These are phyloP conservation scores for Brachypalpus laphriformis DNA, from an alignment of 2,888 invertebrate genomes.

Conservation along the genomic window DNA sequence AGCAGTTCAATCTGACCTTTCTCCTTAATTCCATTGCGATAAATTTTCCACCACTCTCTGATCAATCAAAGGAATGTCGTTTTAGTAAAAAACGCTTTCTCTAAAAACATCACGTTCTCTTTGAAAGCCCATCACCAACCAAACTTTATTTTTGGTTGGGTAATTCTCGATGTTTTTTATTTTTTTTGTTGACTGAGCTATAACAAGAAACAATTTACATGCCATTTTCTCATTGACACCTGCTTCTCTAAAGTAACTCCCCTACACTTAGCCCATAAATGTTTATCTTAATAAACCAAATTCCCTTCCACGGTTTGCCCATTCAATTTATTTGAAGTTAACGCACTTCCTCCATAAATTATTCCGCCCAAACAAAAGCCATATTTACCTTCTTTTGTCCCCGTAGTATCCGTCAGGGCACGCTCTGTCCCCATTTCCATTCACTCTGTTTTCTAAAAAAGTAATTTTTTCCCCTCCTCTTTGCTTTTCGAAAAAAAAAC, in stretches of 20 bases:
- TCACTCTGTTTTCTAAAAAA: conserved; percentile 25
- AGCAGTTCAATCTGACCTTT: no score
- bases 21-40: no score
- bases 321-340: conserved; percentile 32
- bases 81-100: no score
- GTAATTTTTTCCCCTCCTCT: conserved; percentile 13
- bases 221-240: conserved; percentile 11
- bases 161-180: not conserved
- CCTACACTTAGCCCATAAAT: not conserved
- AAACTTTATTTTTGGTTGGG: no score
- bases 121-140: no score
- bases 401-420: conserved; percentile 3
- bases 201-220: not conserved
- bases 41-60: no score
- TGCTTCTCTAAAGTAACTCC: not conserved
- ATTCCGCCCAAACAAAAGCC: conserved; percentile 33
- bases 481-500: conserved; percentile 1
- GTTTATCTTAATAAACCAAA: not conserved
- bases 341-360: conserved; percentile 60
- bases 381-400: conserved; percentile 55
- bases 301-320: conserved; percentile 4
- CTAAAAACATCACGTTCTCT: no score
- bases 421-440: conserved; percentile 51
- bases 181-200: not conserved
- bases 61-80: no score